Evolutionary conservation across 2,797 vertebrate genomes (phyloP).

Genomic region (Eutrigla gurnardus): DNA sequence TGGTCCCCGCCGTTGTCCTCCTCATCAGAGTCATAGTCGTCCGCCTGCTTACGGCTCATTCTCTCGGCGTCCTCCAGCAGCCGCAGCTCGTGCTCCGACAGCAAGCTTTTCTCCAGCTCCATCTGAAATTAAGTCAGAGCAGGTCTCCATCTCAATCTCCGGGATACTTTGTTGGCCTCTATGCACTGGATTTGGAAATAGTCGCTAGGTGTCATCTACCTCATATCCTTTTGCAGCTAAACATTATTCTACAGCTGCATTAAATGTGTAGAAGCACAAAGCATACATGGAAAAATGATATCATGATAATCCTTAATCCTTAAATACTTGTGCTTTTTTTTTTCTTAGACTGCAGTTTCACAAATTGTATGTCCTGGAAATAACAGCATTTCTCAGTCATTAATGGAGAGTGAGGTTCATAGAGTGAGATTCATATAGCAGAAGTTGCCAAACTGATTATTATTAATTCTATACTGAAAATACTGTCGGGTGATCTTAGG

Average conservation of each 20-base stretch:
- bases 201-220: not conserved
- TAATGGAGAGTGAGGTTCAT: not conserved
- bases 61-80: conserved; percentile 86
- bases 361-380: not conserved
- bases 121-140: conserved; percentile 79
- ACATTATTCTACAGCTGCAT: not conserved
- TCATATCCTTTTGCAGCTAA: not conserved
- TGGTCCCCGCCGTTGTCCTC: conserved; percentile 74
- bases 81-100: conserved; percentile 92
- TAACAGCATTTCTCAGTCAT: not conserved
- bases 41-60: conserved; percentile 84
- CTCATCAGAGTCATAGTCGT: conserved; percentile 83
- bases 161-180: not conserved
- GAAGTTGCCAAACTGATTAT: not conserved
- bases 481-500: not conserved
- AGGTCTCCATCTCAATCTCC: not conserved
- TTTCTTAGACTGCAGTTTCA: not conserved
- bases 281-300: too few relatives aligned
- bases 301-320: too few relatives aligned
- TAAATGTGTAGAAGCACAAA: too few relatives aligned
- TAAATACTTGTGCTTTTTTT: not conserved
- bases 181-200: not conserved
- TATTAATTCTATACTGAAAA: not conserved
- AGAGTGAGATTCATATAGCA: too few relatives aligned
- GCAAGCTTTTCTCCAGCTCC: conserved; percentile 90